Base-by-base conservation (phyloP, 2,797 vertebrate genomes). In the Typhlichthys subterraneus region DNA sequence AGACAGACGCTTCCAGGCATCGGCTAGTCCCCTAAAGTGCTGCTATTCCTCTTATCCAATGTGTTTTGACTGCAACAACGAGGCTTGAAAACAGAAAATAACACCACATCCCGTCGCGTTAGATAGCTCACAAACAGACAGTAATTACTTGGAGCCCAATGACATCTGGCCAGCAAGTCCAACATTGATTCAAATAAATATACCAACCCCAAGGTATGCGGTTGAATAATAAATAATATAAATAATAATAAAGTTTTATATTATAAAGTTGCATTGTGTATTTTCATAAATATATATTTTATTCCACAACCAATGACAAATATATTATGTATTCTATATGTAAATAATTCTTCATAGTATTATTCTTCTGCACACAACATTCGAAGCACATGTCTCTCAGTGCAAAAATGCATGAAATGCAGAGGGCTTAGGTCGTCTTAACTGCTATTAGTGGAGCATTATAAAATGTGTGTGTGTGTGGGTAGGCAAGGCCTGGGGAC, bases 1-100 rank as follows among this genome's bases (percentile, higher is more conserved):
- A 85, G 75, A 88, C 75, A 77, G 85, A 84, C 87, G 88, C 91
- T 91, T 85, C 73, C 70, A 85, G 89, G 87, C 84, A 90, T 89
- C 83, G 85, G 80, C 61, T 50, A 79, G 83, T 85, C 38, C 87
- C 88, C 80, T 61, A 63, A 85, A 78, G 82, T 80, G 83, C 75
- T 80, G 79, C 82, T 79, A 80, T 84, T 87, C 81, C 81, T 87
- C 83, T 86, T 86, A 86, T 88, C 85, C 88, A 87, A 85, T 91
- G 85, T 92, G 87, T 92, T 92, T 83, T 85, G 87, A 88, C 87
- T 85, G 77, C 79, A 85, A 81, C 80, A 70, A 70, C 65, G 76
- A 80, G 86, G 85, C 82, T 80, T 88, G 85, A 86, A 85, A 81
- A 85, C 70, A 77, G 80, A 87, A 81, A 88, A 88, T 84, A 85